These are phyloP conservation scores for Drosophila prolongata DNA, from an alignment of 2,888 invertebrate species.

Conservation along the genomic window DNA sequence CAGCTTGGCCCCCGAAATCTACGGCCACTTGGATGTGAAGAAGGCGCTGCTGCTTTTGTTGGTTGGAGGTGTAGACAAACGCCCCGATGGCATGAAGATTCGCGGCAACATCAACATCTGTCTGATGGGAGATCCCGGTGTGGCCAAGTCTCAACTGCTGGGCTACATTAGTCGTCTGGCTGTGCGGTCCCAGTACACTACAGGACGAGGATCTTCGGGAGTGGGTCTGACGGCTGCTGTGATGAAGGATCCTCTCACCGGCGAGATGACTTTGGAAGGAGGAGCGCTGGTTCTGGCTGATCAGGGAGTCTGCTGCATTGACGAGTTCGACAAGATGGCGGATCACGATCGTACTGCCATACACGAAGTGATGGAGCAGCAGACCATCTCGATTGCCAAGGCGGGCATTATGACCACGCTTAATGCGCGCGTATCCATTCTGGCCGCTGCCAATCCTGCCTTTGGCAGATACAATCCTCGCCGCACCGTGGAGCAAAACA, in stretches of 20 bases:
- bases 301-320: constrained; percentile 99
- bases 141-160: constrained; percentile 98
- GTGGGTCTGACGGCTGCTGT: constrained; percentile 99
- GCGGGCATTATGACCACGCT: constrained; percentile 99
- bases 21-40: constrained; percentile 98
- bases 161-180: constrained; percentile 97
- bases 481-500: constrained; percentile 97
- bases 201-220: constrained; percentile 97
- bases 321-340: constrained; percentile 99
- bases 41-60: constrained; percentile 96
- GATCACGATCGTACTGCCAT: constrained; percentile 97
- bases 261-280: constrained; percentile 98
- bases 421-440: constrained; percentile 98
- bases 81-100: constrained; percentile 98
- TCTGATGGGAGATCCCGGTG: constrained; percentile 99
- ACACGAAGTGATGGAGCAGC: constrained; percentile 99
- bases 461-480: constrained; percentile 99
- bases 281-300: constrained; percentile 98
- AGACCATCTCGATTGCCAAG: constrained; percentile 99
- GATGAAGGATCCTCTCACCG: constrained; percentile 98
- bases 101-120: constrained; percentile 98
- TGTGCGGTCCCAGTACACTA: constrained; percentile 97
- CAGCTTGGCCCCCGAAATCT: constrained; percentile 99
- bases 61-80: constrained; percentile 95
- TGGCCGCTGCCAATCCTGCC: constrained; percentile 99